Conservation (phyloP, 2,888 invertebrate genomes). For the Rambutsinella grinnellia region DNA sequence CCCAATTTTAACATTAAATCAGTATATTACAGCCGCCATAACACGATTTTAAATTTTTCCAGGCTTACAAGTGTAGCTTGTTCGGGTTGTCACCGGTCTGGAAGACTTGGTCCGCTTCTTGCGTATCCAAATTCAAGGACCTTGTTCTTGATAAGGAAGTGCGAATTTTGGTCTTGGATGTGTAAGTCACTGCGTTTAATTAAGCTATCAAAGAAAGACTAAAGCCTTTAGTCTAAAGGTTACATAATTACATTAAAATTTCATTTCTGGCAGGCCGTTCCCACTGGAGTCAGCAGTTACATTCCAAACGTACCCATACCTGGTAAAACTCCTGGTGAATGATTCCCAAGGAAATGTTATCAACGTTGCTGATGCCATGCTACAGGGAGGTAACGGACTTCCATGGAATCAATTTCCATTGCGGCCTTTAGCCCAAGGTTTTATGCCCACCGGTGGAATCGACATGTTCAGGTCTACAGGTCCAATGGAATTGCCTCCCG, state of each 20-base stretch:
- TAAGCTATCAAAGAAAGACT: background rate
- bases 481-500: background rate
- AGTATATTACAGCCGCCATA: too few relatives aligned
- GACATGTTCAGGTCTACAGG: background rate
- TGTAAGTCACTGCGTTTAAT: background rate
- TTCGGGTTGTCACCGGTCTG: constrained; percentile 19
- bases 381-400: background rate
- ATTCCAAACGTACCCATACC: constrained; percentile 16
- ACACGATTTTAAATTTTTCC: background rate
- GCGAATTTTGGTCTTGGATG: background rate
- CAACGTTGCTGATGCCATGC: constrained; percentile 11
- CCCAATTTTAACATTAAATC: too few relatives aligned
- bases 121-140: background rate
- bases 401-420: constrained; percentile 19
- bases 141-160: too few relatives aligned
- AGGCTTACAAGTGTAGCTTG: constrained; percentile 33
- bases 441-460: background rate
- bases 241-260: background rate
- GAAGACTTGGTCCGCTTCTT: background rate
- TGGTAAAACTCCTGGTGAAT: background rate
- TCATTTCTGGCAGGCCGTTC: too few relatives aligned
- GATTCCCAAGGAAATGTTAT: background rate
- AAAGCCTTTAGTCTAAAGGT: background rate
- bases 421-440: background rate
- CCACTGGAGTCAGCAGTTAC: too few relatives aligned